phyloP scores from a whole-genome alignment of 2,888 invertebrate genomes.

The Ganaspis brasiliensis region DNA sequence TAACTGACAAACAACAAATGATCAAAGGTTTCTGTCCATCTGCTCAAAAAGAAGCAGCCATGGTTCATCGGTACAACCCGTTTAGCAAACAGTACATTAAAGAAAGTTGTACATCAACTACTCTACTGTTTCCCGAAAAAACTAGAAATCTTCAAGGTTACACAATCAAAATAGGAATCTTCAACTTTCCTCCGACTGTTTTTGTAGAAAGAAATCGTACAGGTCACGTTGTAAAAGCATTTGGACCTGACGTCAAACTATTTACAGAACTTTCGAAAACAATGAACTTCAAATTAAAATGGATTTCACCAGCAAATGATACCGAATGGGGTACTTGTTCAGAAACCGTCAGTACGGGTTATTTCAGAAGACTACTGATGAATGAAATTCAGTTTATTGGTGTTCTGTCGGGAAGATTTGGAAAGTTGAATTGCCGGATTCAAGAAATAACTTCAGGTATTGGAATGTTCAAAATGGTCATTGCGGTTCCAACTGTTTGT shows the following conservation, averaged over 20 bases:
- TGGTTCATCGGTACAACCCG: background rate
- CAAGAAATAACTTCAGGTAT: no score
- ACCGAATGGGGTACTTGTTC: background rate
- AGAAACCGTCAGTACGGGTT: no score
- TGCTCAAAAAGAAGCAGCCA: background rate
- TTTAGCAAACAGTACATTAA: background rate
- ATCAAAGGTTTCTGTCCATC: background rate
- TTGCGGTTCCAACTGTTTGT: no score
- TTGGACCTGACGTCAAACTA: background rate
- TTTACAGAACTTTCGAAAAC: background rate
- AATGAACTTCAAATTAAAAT: background rate
- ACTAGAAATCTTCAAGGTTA: background rate
- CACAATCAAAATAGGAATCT: background rate
- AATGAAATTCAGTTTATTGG: no score
- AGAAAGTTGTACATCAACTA: background rate
- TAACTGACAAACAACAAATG: background rate
- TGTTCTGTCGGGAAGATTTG: no score
- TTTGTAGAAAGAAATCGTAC: background rate
- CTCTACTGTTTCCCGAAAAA: background rate
- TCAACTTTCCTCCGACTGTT: background rate
- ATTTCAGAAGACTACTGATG: no score
- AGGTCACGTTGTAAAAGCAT: background rate
- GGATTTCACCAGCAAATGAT: background rate
- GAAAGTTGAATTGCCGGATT: no score
- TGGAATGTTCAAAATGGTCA: no score